These are phyloP conservation scores for Amblyteles armatorius DNA, from an alignment of 2,888 invertebrate species.

Conservation along the genomic window DNA sequence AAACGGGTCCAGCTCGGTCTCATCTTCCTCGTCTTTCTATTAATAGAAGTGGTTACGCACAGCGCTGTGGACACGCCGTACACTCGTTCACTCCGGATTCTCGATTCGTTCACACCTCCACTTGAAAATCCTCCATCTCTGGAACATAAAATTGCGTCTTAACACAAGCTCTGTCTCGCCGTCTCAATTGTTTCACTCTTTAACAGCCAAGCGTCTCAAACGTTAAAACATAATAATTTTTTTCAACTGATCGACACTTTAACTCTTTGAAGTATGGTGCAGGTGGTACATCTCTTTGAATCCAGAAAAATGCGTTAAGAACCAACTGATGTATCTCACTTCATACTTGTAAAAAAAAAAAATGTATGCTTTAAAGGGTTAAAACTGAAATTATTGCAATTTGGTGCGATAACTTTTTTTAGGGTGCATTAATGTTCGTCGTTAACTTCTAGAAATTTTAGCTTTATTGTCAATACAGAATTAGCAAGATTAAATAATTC, in stretches of 20 bases:
- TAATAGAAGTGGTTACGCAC: slow-evolving; percentile 14
- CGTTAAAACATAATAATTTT: no score
- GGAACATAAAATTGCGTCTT: slow-evolving; percentile 14
- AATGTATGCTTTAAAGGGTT: no score
- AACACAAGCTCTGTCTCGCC: neutral
- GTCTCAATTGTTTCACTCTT: neutral
- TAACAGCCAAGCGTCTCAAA: neutral
- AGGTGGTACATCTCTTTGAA: no score
- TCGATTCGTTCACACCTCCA: slow-evolving; percentile 1
- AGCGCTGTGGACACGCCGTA: neutral
- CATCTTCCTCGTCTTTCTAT: slow-evolving; percentile 22
- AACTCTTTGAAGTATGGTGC: no score
- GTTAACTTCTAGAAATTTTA: neutral
- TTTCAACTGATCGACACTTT: no score
- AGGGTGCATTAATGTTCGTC: neutral
- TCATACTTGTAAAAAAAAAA: no score
- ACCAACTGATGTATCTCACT: no score
- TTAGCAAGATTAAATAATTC: neutral
- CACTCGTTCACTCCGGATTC: neutral
- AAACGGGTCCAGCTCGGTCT: slow-evolving; percentile 1
- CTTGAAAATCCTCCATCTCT: slow-evolving; percentile 1
- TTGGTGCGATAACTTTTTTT: neutral
- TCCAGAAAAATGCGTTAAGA: no score
- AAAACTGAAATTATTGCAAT: no score
- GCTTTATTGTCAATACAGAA: neutral